Percentiles rank a stretch among this genome's conserved stretches.
phyloP scores from a whole-genome alignment of 2,113 vertebrate genomes.

The Baryphthengus martii region DNA sequence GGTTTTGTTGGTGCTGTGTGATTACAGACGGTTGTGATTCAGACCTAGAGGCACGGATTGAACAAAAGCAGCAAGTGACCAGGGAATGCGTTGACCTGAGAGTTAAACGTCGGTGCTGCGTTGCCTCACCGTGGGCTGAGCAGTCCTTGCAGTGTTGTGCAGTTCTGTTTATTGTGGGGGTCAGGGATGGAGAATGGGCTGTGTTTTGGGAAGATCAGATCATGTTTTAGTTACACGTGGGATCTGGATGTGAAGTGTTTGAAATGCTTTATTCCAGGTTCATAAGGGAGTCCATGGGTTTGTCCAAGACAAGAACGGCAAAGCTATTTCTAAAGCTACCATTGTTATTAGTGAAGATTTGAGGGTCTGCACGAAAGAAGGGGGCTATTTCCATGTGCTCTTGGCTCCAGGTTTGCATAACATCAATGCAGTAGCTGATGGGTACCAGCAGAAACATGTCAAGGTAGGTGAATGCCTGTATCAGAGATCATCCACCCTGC shows the following conservation, averaged over 20 bases:
- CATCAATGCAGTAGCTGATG: slow-evolving; percentile 87
- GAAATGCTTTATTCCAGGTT: slow-evolving; percentile 75
- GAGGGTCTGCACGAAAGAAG: slow-evolving; percentile 81
- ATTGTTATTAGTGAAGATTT: slow-evolving; percentile 87
- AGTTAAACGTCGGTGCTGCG: neutral
- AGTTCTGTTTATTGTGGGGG: neutral
- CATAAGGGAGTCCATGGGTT: slow-evolving; percentile 92
- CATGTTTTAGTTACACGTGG: neutral
- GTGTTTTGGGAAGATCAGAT: neutral
- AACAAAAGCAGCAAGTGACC: neutral
- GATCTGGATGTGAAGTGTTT: neutral
- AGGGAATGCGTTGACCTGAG: neutral
- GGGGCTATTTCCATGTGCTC: slow-evolving; percentile 90
- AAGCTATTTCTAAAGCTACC: slow-evolving; percentile 85
- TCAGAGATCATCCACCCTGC: neutral
- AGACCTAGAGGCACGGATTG: neutral
- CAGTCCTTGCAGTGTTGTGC: neutral
- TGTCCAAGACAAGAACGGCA: slow-evolving; percentile 89
- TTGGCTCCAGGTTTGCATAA: slow-evolving; percentile 89
- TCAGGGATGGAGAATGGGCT: neutral
- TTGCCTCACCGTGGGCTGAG: neutral
- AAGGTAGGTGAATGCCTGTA: slow-evolving; percentile 69
- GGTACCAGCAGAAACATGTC: slow-evolving; percentile 88
- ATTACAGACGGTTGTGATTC: neutral
- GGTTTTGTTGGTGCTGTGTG: neutral